Conservation (phyloP, 2,888 invertebrate species). For the Xestia rhomboidea region DNA sequence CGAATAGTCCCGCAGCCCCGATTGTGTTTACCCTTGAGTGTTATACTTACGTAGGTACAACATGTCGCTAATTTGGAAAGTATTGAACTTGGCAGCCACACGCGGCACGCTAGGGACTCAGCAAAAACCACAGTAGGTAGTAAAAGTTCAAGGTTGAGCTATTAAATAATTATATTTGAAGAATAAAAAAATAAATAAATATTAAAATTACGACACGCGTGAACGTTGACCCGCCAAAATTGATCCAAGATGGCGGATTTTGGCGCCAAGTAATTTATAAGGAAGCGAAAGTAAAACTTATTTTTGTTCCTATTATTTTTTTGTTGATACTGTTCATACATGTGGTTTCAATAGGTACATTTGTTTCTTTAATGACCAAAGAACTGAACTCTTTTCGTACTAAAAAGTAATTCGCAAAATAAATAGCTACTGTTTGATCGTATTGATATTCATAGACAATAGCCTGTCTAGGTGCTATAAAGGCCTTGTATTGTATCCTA, state of each 20-base stretch:
- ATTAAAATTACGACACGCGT: constrained; percentile 13
- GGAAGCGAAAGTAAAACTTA: constrained; percentile 9
- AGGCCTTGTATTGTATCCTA: constrained; percentile 13
- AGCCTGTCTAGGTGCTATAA: background rate
- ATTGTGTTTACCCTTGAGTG: constrained; percentile 38
- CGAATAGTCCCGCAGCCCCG: too few relatives aligned
- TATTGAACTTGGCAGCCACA: constrained; percentile 46
- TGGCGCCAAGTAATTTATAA: constrained; percentile 15
- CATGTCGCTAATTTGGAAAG: constrained; percentile 40
- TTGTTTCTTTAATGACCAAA: background rate
- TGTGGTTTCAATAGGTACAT: constrained; percentile 10
- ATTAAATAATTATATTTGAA: constrained; percentile 47
- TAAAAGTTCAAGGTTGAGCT: constrained; percentile 54
- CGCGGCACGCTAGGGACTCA: constrained; percentile 29
- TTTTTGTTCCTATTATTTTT: background rate
- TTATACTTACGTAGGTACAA: constrained; percentile 10
- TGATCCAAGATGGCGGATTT: constrained; percentile 30
- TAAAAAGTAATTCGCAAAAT: constrained; percentile 5
- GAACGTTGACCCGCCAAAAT: constrained; percentile 54
- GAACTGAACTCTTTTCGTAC: background rate
- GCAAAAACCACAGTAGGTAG: constrained; percentile 36
- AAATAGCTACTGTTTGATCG: constrained; percentile 17
- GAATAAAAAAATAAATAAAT: background rate
- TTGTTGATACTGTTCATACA: background rate
- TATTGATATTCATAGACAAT: constrained; percentile 40